Percentiles rank a stretch among this genome's conserved stretches.
Conservation (phyloP, 2,888 invertebrate genomes). For the Coelopa pilipes region DNA sequence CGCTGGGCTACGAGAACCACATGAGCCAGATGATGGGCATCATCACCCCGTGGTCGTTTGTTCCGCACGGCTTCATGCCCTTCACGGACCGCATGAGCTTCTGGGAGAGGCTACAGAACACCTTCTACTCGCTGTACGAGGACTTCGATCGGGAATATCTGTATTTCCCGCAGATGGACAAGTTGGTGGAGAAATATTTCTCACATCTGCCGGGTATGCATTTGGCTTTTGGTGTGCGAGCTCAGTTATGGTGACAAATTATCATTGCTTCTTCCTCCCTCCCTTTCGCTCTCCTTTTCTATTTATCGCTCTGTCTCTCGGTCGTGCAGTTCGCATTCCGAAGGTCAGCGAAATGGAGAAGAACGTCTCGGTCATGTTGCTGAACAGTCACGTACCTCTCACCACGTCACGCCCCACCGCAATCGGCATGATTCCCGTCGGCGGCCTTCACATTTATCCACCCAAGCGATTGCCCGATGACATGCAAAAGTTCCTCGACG, state of each 20-base stretch:
- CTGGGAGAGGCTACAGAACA: constrained; percentile 69
- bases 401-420: constrained; percentile 67
- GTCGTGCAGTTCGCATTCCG: constrained; percentile 59
- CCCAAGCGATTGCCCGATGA: constrained; percentile 61
- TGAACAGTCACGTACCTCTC: constrained; percentile 68
- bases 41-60: constrained; percentile 68
- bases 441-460: constrained; percentile 69
- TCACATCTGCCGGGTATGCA: constrained; percentile 54
- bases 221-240: constrained; percentile 12
- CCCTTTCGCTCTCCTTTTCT: no score
- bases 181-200: constrained; percentile 58
- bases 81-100: constrained; percentile 70
- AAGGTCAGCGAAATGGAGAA: constrained; percentile 65
- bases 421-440: constrained; percentile 68
- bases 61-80: constrained; percentile 67
- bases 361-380: constrained; percentile 67
- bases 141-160: constrained; percentile 56
- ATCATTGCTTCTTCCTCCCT: not conserved
- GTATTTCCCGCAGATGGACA: constrained; percentile 64
- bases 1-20: constrained; percentile 66
- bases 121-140: constrained; percentile 62
- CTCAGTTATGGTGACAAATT: not conserved
- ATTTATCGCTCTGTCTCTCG: not conserved
- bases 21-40: constrained; percentile 68
- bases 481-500: constrained; percentile 65